These are phyloP conservation scores for Embiotoca jacksoni DNA, from an alignment of 2,113 vertebrate species.

Conservation along the genomic window DNA sequence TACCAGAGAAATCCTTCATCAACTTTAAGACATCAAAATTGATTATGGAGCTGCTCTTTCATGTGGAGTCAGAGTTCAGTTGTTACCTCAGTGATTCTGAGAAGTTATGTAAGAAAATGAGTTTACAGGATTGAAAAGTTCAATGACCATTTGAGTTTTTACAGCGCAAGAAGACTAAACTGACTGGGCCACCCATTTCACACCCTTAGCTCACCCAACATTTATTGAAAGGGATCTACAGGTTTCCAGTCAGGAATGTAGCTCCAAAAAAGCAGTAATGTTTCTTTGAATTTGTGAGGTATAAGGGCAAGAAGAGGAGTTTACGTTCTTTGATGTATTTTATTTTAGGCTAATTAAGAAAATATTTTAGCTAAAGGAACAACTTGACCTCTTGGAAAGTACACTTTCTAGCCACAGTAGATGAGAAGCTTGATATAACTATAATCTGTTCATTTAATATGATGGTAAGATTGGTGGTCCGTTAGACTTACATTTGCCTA, in stretches of 20 bases:
- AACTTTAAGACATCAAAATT: slow-evolving; percentile 70
- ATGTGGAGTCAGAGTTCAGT: slow-evolving; percentile 73
- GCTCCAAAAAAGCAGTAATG: neutral
- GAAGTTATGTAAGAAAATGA: slow-evolving; percentile 68
- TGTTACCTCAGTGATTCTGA: slow-evolving; percentile 71
- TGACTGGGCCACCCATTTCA: slow-evolving; percentile 47
- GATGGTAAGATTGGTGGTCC: neutral
- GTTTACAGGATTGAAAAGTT: slow-evolving; percentile 51
- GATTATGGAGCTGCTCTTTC: slow-evolving; percentile 66
- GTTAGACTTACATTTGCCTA: neutral
- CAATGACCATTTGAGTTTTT: slow-evolving; percentile 45
- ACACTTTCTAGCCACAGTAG: neutral
- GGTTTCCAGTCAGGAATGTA: neutral
- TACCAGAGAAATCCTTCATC: slow-evolving; percentile 58
- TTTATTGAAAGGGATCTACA: slow-evolving; percentile 8
- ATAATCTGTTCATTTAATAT: neutral
- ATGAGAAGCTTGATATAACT: neutral
- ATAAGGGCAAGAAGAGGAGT: too few species aligned
- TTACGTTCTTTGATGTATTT: neutral
- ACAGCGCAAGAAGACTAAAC: slow-evolving; percentile 36
- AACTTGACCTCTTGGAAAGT: too few species aligned
- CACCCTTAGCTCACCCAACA: slow-evolving; percentile 30
- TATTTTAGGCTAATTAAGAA: neutral
- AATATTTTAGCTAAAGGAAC: neutral
- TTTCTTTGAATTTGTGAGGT: neutral